Base-by-base conservation (phyloP, 2,797 vertebrate species). In the Melanotaenia parkinsoni region DNA sequence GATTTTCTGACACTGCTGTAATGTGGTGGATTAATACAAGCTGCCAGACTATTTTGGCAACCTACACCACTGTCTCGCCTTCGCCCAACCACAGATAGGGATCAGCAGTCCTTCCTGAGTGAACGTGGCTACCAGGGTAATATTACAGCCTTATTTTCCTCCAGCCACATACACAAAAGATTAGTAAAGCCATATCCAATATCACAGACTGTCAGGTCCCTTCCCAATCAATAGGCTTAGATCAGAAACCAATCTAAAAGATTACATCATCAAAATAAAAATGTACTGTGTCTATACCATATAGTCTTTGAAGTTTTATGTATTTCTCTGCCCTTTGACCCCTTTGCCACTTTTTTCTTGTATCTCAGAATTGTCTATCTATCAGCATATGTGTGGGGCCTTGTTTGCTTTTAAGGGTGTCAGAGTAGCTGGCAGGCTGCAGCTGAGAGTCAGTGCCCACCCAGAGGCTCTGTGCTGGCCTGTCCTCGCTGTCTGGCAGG, bases 181-280 rank as follows among this genome's bases (percentile, higher is more conserved):
- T 93, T 93, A 91, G 90, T 88, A 83, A 90, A 91, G 90, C 86
- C 86, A 84, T 90, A 92, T 93, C 92, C 89, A 91, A 93, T 94
- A 91, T 93, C 92, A 89, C 89, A 85, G 87, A 89, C 87, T 91
- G 90, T 91, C 86, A 89, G 86, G 82, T 88, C 86, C 76, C 82
- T 77, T 85, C 80, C 86, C 78, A 82, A 91, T 93, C 91, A 81
- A 93, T 93, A 87, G 67, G 63, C 86, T 86, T 66, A 68, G 81
- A 91, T 93, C 89, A 89, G 84, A 91, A 89, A 77, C 72, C 82
- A 80, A 88, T 88, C 90, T 59, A 89, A 90, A 63, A 84, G 86
- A 88, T 93, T 87, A 89, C 90, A 82, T 89, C 88, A 85, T 84
- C 80, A 83, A 82, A 89, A 88, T 88, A 85, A 85, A 84, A 70